A percentile compares a stretch with the other conserved stretches of the same genome.
Conservation (phyloP, 2,797 vertebrate species). For the Podarcis siculus region DNA sequence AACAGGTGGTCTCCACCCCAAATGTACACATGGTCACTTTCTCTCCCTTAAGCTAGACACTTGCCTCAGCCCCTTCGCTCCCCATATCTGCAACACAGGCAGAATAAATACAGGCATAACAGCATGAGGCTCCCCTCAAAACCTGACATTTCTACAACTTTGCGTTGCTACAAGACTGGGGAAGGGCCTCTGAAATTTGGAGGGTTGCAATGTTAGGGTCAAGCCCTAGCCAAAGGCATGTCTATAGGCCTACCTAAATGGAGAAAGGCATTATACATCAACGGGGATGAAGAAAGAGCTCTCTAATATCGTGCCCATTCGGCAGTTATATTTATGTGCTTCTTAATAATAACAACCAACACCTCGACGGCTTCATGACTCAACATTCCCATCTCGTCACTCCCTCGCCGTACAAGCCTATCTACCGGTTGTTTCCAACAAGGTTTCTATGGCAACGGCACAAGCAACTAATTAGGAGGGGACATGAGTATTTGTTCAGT, state of each 20-base stretch:
- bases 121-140: too few relatives aligned
- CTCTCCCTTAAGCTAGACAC: neutral
- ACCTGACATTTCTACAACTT: too few relatives aligned
- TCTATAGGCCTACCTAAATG: neutral
- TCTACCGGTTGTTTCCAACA: slow-evolving; percentile 52
- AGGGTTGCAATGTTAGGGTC: too few relatives aligned
- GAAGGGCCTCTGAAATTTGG: too few relatives aligned
- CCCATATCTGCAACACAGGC: neutral
- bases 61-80: neutral
- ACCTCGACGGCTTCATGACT: neutral
- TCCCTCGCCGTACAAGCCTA: slow-evolving; percentile 14
- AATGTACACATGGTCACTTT: neutral
- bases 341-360: neutral
- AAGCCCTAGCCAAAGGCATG: too few relatives aligned
- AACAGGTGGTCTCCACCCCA: neutral
- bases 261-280: too few relatives aligned
- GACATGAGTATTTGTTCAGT: slow-evolving; percentile 11
- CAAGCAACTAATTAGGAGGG: slow-evolving; percentile 52
- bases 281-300: too few relatives aligned
- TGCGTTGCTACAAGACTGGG: too few relatives aligned
- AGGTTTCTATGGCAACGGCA: slow-evolving; percentile 44
- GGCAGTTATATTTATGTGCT: neutral
- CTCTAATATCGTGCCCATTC: neutral
- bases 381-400: neutral
- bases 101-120: too few relatives aligned